phyloP scores from a whole-genome alignment of 2,888 invertebrate genomes.

The Isoperla grammatica region DNA sequence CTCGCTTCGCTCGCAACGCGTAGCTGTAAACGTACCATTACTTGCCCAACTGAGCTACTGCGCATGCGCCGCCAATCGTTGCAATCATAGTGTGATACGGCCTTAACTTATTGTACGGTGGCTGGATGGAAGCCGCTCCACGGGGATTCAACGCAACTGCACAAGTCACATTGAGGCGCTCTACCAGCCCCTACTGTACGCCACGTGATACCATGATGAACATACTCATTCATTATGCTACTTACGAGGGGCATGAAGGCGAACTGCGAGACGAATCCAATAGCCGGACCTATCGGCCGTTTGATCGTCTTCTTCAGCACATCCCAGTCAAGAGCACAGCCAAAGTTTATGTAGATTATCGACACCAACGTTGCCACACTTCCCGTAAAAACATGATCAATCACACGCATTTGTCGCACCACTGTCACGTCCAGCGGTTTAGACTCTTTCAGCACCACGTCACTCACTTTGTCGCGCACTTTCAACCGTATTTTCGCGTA shows the following conservation, averaged over 20 bases:
- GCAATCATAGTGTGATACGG: too few relatives aligned
- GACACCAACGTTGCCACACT: conserved; percentile 72
- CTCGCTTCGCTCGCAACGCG: too few relatives aligned
- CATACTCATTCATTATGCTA: too few relatives aligned
- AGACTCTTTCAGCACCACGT: conserved; percentile 34
- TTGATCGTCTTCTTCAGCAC: conserved; percentile 59
- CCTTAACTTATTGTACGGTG: too few relatives aligned
- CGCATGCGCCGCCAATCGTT: too few relatives aligned
- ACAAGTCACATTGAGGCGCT: too few relatives aligned
- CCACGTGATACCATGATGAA: too few relatives aligned
- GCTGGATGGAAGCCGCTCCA: too few relatives aligned
- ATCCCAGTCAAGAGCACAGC: conserved; percentile 76
- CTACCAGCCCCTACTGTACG: too few relatives aligned
- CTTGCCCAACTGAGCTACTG: too few relatives aligned
- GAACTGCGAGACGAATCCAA: conserved; percentile 75
- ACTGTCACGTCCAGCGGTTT: conserved; percentile 50
- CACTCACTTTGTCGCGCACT: not conserved
- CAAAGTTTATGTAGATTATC: conserved; percentile 84
- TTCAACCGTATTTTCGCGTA: conserved; percentile 18
- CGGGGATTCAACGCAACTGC: too few relatives aligned
- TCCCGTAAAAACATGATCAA: conserved; percentile 68
- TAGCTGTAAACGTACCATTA: too few relatives aligned
- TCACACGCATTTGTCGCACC: conserved; percentile 51
- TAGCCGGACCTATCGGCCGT: conserved; percentile 68
- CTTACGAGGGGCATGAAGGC: conserved; percentile 80